Evolutionary conservation across 2,113 vertebrate genomes (phyloP).

Genomic region (Helogale parvula): DNA sequence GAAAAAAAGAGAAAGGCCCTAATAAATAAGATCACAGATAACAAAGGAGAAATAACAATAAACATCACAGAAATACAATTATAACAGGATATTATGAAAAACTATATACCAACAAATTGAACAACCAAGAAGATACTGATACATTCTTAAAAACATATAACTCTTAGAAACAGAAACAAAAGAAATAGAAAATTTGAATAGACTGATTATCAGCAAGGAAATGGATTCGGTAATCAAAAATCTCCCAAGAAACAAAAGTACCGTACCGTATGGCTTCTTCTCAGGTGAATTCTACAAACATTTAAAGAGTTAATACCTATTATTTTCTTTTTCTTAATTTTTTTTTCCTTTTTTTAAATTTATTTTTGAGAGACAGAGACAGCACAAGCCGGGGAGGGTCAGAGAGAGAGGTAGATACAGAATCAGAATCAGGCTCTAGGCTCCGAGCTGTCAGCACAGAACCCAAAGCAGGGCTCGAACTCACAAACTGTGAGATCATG

Average conservation of each 20-base stretch:
- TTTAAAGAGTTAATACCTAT: background rate
- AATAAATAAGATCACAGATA: background rate
- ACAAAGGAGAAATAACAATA: background rate
- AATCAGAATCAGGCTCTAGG: too few species aligned
- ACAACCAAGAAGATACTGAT: background rate
- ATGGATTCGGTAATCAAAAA: background rate
- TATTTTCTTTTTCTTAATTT: background rate
- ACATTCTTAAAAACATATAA: background rate
- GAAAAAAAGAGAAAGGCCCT: background rate
- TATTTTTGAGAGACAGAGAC: too few species aligned
- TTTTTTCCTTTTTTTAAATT: background rate
- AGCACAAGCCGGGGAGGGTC: too few species aligned
- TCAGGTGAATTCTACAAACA: background rate
- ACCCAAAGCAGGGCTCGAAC: too few species aligned
- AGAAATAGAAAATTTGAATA: background rate
- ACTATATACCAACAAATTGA: background rate
- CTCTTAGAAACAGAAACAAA: background rate
- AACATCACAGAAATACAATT: background rate
- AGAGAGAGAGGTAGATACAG: too few species aligned
- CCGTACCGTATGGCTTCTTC: background rate
- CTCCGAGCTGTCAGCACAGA: too few species aligned
- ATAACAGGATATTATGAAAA: background rate
- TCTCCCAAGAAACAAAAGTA: background rate
- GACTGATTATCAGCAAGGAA: background rate
- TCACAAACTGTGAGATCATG: too few species aligned